Evolutionary conservation across 2,797 vertebrate genomes (phyloP), one percentile per base, ranked within the genome.

Genomic region (Heteromormyrus szaboi): DNA sequence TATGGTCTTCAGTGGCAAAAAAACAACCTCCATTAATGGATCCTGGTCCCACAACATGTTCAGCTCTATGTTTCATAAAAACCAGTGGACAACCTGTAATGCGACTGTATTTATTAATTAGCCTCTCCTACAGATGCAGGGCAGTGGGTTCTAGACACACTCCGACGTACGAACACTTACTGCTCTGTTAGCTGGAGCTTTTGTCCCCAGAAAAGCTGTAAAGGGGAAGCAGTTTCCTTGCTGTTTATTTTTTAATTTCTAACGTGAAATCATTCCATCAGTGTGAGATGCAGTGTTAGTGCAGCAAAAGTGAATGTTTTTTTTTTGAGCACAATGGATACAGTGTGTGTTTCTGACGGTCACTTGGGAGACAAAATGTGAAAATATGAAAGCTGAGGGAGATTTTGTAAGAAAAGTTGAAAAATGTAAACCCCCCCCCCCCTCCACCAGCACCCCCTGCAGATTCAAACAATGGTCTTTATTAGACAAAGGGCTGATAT

Each of bases 321-420:
- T 7, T 41, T 37, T 5, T 19, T 79, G 5, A 81, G 76, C 76
- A 46, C 76, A 19, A 14, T 46, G 76, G 41, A 46, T 81, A 11
- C 7, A 51, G 48, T 92, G 89, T 91, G 87, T 85, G 91, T 95
- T 94, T 94, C 91, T 85, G 90, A 94, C 95, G 92, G 96, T 97
- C 97, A 97, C 96, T 96, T 97, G 95, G 95, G 96, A 41, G 95
- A 96, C 96, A 96, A 95, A 93, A 95, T 96, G 96, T 94, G 97
- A 96, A 95, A 93, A 41, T 41, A 4, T 41, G 41, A 41, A 41
- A 41, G 41, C 41, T 41, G 41, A 41, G 41, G 41, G 41, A 41
- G 41, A 41, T 41, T 41, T 41, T 41, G 41, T 41, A 41, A 41
- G 41, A 96, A 96, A 96, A 95, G 93, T 93, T 96, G 94, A 94